Evolutionary conservation across 2,797 vertebrate species (phyloP).

Genomic region (Orientallactaga sibirica): DNA sequence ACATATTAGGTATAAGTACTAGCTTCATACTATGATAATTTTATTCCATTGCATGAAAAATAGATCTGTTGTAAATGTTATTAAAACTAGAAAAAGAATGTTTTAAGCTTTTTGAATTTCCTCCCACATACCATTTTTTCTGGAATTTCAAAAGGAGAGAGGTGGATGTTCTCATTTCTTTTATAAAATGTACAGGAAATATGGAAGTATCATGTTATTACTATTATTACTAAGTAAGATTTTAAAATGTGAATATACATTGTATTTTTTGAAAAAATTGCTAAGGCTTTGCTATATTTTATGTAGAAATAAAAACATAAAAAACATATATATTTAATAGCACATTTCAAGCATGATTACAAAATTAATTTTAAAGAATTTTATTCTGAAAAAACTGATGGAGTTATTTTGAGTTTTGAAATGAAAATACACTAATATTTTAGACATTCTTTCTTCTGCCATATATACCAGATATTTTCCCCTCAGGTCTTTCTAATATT

Average conservation of each 20-base stretch:
- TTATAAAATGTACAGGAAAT: not conserved
- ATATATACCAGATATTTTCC: not conserved
- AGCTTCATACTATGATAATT: constrained; percentile 52
- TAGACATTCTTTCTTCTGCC: not conserved
- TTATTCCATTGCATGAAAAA: constrained; percentile 63
- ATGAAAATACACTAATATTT: not conserved
- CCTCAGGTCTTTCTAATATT: no score
- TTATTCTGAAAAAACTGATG: not conserved
- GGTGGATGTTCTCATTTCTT: not conserved
- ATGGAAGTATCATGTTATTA: not conserved
- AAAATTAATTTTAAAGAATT: constrained; percentile 34
- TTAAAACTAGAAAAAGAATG: constrained; percentile 55
- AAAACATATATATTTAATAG: not conserved
- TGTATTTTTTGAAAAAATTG: constrained; percentile 9
- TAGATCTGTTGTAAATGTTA: constrained; percentile 46
- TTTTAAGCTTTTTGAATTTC: constrained; percentile 38
- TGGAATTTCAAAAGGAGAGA: constrained; percentile 42
- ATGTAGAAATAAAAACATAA: not conserved
- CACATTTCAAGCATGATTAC: constrained; percentile 21
- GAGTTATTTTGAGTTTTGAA: constrained; percentile 10
- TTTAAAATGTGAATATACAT: not conserved
- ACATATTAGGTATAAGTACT: constrained; percentile 60
- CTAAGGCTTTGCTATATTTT: not conserved
- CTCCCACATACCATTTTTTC: not conserved
- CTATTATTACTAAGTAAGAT: not conserved